These are phyloP conservation scores for Trematocara nigrifrons DNA, from an alignment of 2,113 vertebrate species.

Conservation along the genomic window DNA sequence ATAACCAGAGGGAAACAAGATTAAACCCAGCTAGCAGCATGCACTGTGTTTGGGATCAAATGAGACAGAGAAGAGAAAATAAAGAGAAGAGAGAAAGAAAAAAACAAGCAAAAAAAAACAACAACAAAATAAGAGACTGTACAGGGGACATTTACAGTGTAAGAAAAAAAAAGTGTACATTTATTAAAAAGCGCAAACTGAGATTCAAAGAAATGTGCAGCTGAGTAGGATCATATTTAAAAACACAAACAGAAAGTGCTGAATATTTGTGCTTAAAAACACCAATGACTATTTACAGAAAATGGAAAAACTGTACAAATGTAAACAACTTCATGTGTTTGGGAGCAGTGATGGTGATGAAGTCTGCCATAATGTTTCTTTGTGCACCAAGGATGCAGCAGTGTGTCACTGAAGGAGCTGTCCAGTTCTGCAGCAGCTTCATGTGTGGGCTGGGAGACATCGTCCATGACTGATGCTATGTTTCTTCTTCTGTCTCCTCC, in stretches of 20 bases:
- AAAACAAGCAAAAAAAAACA: background rate
- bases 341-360: background rate
- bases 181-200: rapidly evolving
- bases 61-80: too few relatives aligned
- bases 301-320: background rate
- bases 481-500: background rate
- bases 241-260: background rate
- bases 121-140: background rate
- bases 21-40: too few relatives aligned
- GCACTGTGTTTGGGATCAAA: too few relatives aligned
- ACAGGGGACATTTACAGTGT: background rate
- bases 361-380: background rate
- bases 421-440: background rate
- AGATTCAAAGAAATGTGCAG: background rate
- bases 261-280: background rate
- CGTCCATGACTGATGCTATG: background rate
- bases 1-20: too few relatives aligned
- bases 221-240: background rate
- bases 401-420: rapidly evolving
- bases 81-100: too few relatives aligned
- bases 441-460: background rate
- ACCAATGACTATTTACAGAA: background rate
- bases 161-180: background rate
- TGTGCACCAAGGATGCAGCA: background rate
- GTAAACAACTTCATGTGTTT: background rate